Evolutionary conservation across 1,140 invertebrate genomes (phyloP).

Genomic region (Drosophila cardini): DNA sequence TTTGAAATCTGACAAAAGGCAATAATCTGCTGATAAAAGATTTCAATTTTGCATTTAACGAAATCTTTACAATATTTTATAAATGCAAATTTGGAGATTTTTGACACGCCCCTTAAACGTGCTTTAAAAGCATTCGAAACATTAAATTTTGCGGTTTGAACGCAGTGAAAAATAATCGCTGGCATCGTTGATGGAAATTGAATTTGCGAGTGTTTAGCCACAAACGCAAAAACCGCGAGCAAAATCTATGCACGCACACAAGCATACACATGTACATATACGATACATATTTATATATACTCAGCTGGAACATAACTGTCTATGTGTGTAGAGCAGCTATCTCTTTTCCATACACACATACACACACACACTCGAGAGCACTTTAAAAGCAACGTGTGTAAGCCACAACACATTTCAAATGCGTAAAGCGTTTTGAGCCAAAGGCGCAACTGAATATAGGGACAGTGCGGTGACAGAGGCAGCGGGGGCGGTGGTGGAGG

Average conservation of each 20-base stretch:
- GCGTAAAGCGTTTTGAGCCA: slow-evolving; percentile 63
- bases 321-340: background rate
- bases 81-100: slow-evolving; percentile 13
- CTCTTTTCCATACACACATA: background rate
- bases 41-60: background rate
- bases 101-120: background rate
- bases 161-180: slow-evolving; percentile 46
- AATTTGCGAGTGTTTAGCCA: slow-evolving; percentile 67
- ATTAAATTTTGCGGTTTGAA: slow-evolving; percentile 64
- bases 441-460: slow-evolving; percentile 18
- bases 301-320: slow-evolving; percentile 8
- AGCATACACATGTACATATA: slow-evolving; percentile 23
- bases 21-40: background rate
- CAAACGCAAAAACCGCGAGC: slow-evolving; percentile 70
- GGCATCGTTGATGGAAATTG: slow-evolving; percentile 63
- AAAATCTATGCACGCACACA: slow-evolving; percentile 65
- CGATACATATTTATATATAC: slow-evolving; percentile 1
- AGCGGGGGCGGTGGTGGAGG: background rate
- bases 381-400: slow-evolving; percentile 56
- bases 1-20: too few species aligned
- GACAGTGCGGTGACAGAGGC: background rate
- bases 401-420: slow-evolving; percentile 73
- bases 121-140: slow-evolving; percentile 47
- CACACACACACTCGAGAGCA: background rate
- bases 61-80: background rate